Evolutionary conservation across 1,140 invertebrate species (phyloP).

Genomic region (Belonocnema kinseyi): DNA sequence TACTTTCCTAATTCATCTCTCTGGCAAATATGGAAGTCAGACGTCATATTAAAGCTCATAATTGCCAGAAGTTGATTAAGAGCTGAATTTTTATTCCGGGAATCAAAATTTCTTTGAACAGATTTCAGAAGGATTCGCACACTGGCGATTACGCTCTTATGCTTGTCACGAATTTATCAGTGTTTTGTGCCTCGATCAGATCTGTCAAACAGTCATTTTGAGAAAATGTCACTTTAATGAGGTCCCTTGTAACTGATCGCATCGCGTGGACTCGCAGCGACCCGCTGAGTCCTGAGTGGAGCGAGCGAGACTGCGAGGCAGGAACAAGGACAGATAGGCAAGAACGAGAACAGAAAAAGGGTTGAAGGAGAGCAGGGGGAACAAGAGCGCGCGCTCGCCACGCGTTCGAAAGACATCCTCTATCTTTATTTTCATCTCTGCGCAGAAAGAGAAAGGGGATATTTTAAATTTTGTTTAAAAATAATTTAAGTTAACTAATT

Average conservation of each 20-base stretch:
- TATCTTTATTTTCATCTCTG: background rate
- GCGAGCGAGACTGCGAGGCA: conserved; percentile 23
- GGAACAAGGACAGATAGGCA: conserved; percentile 25
- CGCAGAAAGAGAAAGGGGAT: background rate
- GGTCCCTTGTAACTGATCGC: conserved; percentile 49
- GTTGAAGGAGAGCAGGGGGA: conserved; percentile 34
- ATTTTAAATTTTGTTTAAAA: too few relatives aligned
- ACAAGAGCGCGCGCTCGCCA: conserved; percentile 38
- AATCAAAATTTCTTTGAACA: conserved; percentile 2
- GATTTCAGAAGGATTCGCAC: background rate
- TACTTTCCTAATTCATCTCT: conserved; percentile 3
- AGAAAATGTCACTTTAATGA: conserved; percentile 52
- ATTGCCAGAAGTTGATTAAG: conserved; percentile 28
- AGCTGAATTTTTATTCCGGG: conserved; percentile 21
- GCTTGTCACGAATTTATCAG: conserved; percentile 55
- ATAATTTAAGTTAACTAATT: too few relatives aligned
- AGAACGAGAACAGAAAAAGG: conserved; percentile 15
- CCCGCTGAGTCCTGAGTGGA: conserved; percentile 35
- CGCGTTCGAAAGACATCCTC: conserved; percentile 9
- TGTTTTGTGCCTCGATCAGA: conserved; percentile 48
- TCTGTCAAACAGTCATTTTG: conserved; percentile 54
- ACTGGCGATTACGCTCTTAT: background rate
- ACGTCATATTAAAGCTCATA: conserved; percentile 7
- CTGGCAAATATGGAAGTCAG: background rate
- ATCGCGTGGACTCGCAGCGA: conserved; percentile 43